These are phyloP conservation scores for Eulemur rubriventer DNA, from an alignment of 2,797 vertebrate genomes.

Conservation along the genomic window DNA sequence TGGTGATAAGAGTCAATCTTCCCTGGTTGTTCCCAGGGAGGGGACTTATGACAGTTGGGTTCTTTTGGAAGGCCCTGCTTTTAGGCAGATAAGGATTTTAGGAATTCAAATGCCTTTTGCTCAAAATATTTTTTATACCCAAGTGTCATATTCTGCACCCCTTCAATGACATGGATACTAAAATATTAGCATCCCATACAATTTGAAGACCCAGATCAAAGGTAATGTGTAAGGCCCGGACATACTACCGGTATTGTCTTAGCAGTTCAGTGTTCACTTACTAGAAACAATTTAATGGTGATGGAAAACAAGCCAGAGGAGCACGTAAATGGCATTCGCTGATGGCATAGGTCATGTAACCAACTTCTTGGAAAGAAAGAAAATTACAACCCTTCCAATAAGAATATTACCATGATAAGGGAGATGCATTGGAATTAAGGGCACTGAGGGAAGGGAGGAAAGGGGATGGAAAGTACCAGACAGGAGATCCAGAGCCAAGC, in stretches of 20 bases:
- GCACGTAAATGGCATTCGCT: not conserved
- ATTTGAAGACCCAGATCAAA: constrained; percentile 7
- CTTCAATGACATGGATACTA: not conserved
- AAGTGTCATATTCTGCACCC: not conserved
- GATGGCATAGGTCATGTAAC: not conserved
- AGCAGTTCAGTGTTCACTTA: constrained; percentile 9
- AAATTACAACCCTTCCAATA: not conserved
- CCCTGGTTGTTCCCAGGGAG: not conserved
- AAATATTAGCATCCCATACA: constrained; percentile 22
- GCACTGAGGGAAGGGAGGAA: not conserved
- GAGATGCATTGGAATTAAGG: not conserved
- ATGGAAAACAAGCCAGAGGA: not conserved
- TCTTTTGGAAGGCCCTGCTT: not conserved
- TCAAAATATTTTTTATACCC: constrained; percentile 28
- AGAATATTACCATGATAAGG: not conserved
- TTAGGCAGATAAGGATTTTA: constrained; percentile 10
- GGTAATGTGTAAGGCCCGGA: not conserved
- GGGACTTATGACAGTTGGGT: not conserved
- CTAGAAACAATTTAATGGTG: not conserved
- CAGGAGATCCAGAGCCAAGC: not conserved
- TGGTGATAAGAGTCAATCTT: not conserved
- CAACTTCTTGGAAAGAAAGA: not conserved
- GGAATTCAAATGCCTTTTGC: not conserved
- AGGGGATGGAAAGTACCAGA: not conserved
- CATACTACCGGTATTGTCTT: not conserved